Evolutionary conservation across 2,113 vertebrate species (phyloP).

Genomic region (Gadus macrocephalus): DNA sequence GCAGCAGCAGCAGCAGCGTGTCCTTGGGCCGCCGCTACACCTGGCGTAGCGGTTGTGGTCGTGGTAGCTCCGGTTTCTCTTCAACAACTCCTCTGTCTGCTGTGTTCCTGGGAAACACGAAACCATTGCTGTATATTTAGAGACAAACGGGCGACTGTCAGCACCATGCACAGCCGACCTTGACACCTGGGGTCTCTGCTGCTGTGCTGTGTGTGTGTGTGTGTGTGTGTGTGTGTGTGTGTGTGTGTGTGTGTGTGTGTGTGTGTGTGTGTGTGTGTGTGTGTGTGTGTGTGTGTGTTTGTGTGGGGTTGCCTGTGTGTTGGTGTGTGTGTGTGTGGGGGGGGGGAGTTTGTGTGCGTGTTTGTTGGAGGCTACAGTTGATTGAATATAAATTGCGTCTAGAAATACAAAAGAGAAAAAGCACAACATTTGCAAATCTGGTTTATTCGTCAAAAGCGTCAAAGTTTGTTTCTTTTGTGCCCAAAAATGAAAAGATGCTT

Average conservation of each 20-base stretch:
- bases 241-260: too few relatives aligned
- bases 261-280: background rate
- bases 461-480: too few relatives aligned
- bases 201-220: background rate
- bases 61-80: background rate
- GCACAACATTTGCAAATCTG: too few relatives aligned
- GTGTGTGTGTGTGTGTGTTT: background rate
- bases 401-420: too few relatives aligned
- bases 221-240: background rate
- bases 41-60: too few relatives aligned
- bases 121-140: slow-evolving; percentile 49
- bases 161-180: slow-evolving; percentile 41
- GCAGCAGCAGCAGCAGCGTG: too few relatives aligned
- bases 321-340: background rate
- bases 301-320: background rate
- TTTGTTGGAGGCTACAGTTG: too few relatives aligned
- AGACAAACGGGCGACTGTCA: slow-evolving; percentile 44
- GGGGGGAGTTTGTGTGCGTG: too few relatives aligned
- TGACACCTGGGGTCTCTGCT: slow-evolving; percentile 34
- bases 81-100: slow-evolving; percentile 33
- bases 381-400: too few relatives aligned
- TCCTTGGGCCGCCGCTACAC: too few relatives aligned
- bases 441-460: too few relatives aligned
- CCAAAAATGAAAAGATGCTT: too few relatives aligned
- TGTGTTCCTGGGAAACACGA: slow-evolving; percentile 23